These are phyloP conservation scores for Caenorhabditis latens DNA, from an alignment of 1,140 invertebrate species.

Conservation along the genomic window DNA sequence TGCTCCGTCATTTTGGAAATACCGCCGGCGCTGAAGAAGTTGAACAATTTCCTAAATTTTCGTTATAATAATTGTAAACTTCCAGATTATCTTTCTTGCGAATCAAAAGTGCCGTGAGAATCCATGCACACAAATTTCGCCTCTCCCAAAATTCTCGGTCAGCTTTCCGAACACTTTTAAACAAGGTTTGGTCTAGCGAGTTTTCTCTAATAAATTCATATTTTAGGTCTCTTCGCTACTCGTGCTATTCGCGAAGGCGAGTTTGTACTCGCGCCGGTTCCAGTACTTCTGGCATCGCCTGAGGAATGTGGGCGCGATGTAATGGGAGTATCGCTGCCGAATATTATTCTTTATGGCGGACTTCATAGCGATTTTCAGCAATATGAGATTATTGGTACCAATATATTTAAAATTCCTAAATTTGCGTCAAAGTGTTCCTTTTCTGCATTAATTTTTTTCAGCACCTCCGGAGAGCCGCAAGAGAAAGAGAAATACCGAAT, in stretches of 20 bases:
- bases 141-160: neutral
- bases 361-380: neutral
- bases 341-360: constrained; percentile 16
- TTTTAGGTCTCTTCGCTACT: constrained; percentile 7
- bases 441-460: neutral
- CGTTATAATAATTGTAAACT: neutral
- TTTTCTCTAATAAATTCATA: neutral
- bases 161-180: neutral
- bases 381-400: neutral
- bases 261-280: constrained; percentile 4
- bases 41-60: neutral
- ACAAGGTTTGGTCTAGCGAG: neutral
- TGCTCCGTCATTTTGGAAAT: constrained; percentile 15
- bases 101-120: constrained; percentile 18
- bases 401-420: neutral
- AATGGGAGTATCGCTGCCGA: constrained; percentile 5
- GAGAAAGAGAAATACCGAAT: neutral
- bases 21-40: neutral
- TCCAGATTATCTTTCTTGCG: neutral
- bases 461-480: neutral
- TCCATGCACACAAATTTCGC: neutral
- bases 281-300: neutral
- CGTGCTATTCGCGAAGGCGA: constrained; percentile 19
- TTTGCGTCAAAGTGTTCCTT: neutral
- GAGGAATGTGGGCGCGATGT: constrained; percentile 12